Percentiles rank a stretch among this genome's conserved stretches.
Conservation (phyloP, 2,113 vertebrate species). For the Eptesicus fuscus region DNA sequence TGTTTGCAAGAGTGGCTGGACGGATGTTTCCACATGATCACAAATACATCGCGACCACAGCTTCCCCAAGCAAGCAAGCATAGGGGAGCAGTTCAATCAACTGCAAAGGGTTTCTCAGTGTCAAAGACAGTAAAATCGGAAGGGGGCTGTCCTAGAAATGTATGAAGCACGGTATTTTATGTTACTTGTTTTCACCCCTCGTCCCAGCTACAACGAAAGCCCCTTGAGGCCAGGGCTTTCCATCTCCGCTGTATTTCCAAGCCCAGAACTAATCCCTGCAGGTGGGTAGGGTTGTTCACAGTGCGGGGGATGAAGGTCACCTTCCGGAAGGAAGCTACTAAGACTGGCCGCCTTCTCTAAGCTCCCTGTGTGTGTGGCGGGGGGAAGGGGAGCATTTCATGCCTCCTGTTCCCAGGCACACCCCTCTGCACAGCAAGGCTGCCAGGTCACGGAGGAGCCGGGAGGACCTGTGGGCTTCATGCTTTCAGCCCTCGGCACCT, state of each 20-base stretch:
- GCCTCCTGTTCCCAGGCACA: no score
- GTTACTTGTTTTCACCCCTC: not conserved
- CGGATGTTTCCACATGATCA: not conserved
- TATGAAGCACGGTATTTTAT: not conserved
- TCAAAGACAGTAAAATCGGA: not conserved
- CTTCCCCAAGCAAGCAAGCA: not conserved
- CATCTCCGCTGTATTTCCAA: not conserved
- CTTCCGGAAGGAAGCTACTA: accelerated
- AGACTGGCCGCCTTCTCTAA: not conserved
- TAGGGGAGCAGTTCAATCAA: accelerated
- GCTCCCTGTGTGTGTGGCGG: no score
- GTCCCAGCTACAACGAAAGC: not conserved
- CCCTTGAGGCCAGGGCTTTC: not conserved
- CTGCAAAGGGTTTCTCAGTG: not conserved
- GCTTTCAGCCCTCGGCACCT: not conserved
- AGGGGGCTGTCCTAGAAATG: no score
- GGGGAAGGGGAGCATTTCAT: not conserved
- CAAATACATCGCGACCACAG: accelerated
- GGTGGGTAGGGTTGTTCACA: not conserved
- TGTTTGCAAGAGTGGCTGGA: not conserved
- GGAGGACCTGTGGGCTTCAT: accelerated
- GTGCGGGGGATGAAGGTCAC: not conserved
- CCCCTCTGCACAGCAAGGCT: accelerated
- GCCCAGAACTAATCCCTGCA: not conserved
- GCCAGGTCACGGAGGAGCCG: accelerated